Evolutionary conservation across 2,888 invertebrate genomes (phyloP), one percentile per base, ranked within the genome.

Genomic region (Disparrhopalites patrizii): DNA sequence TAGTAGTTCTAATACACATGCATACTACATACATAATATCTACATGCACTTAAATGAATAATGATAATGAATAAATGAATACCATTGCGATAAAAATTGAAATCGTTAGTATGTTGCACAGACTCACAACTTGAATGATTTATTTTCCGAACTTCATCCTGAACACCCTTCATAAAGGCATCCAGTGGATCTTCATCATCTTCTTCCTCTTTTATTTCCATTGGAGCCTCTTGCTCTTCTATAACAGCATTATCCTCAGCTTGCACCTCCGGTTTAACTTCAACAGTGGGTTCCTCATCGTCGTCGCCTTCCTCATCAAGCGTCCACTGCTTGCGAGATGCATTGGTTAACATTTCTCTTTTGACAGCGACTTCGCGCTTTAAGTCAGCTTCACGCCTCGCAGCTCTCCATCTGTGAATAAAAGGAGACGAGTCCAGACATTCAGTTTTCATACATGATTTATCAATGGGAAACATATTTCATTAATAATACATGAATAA

Each of bases 301-400:
- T 96, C 96, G 70, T 92, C 93, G 70, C 93, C 95, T 77, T 98
- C 97, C 79, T 97, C 95, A 79, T 97, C 94, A 62, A 97, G 81
- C 65, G 93, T 94, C 93, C 97, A 97, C 77, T 93, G 92, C 80
- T 94, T 95, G 55, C 82, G 79, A 1, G 85, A 81, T 64, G 81
- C 75, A 75, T 81, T 85, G 38, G 84, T 84, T 7, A 73, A 60
- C 68, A 73, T 66, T 66, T 73, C 73, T 52, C 70, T 69, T 51
- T 73, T 73, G 0, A 38, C 57, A 15, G 65, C 60, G 0, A 73
- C 66, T 62, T 73, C 73, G 33, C 62, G 65, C 63, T 73, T 73
- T 23, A 73, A 58, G 31, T 73, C 73, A 2, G 66, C 63, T 57
- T 72, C 73, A 20, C 71, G 54, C 30, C 71, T 30, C 60, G 70